These are phyloP conservation scores for Rhabdomys pumilio DNA, from an alignment of 2,797 vertebrate species.

Conservation along the genomic window DNA sequence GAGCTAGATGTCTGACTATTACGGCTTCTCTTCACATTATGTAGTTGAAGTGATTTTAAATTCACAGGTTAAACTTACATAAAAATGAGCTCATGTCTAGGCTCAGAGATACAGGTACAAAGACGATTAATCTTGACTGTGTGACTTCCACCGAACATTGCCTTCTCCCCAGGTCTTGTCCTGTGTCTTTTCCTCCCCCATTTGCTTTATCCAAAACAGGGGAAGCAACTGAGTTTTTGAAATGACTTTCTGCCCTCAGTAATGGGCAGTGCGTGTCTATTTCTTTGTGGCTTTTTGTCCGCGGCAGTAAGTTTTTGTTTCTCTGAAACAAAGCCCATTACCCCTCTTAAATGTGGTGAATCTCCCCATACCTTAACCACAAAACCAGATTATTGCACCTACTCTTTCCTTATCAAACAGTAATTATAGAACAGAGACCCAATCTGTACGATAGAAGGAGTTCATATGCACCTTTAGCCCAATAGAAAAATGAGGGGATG, in stretches of 20 bases:
- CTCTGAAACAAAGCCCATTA: background rate
- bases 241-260: background rate
- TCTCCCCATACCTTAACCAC: background rate
- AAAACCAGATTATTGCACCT: background rate
- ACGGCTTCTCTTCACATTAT: background rate
- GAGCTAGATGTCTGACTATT: background rate
- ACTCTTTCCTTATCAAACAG: background rate
- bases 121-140: background rate
- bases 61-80: background rate
- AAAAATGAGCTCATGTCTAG: background rate
- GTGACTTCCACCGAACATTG: background rate
- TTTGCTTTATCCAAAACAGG: background rate
- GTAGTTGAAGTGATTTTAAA: constrained; percentile 14
- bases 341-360: background rate
- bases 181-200: background rate
- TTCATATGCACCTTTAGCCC: background rate
- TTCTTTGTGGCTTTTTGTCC: background rate
- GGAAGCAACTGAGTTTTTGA: background rate
- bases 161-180: background rate
- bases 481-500: background rate
- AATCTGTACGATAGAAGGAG: background rate
- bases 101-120: background rate
- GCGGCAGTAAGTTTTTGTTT: background rate
- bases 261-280: background rate
- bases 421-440: background rate